These are phyloP conservation scores for Vidua chalybeata DNA, from an alignment of 2,113 vertebrate genomes.

Conservation along the genomic window DNA sequence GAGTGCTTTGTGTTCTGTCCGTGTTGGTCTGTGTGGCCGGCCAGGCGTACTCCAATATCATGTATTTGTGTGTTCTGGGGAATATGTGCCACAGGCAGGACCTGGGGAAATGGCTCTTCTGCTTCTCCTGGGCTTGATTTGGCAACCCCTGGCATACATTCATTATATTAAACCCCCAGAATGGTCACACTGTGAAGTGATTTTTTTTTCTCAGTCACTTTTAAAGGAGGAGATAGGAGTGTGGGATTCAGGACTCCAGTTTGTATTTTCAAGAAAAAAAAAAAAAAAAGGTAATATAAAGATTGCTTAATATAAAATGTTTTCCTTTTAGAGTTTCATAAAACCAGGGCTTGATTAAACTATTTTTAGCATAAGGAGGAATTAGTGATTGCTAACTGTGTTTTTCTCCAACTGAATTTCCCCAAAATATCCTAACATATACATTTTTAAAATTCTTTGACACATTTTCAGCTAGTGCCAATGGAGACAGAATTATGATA, in stretches of 20 bases:
- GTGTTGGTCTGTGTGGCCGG: neutral
- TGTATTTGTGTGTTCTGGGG: neutral
- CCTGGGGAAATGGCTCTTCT: neutral
- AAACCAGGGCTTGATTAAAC: neutral
- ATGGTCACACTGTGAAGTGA: neutral
- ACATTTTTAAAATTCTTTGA: neutral
- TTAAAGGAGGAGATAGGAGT: neutral
- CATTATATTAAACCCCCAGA: neutral
- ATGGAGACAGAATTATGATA: neutral
- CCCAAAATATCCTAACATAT: neutral
- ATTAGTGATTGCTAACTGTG: neutral
- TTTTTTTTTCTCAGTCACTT: neutral
- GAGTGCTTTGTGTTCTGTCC: neutral
- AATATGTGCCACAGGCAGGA: neutral
- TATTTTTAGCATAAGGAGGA: neutral
- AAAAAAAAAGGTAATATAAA: neutral
- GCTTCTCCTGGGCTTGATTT: neutral
- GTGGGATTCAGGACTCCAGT: neutral
- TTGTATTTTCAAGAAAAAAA: neutral
- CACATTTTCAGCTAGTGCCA: neutral
- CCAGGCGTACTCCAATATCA: rapidly evolving
- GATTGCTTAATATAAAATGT: neutral
- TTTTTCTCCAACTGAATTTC: neutral
- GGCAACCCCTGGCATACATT: neutral
- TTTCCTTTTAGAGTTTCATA: neutral